A percentile compares a stretch with the other conserved stretches of the same genome.
phyloP scores from a whole-genome alignment of 2,113 vertebrate species.

The Tupaia chinensis region DNA sequence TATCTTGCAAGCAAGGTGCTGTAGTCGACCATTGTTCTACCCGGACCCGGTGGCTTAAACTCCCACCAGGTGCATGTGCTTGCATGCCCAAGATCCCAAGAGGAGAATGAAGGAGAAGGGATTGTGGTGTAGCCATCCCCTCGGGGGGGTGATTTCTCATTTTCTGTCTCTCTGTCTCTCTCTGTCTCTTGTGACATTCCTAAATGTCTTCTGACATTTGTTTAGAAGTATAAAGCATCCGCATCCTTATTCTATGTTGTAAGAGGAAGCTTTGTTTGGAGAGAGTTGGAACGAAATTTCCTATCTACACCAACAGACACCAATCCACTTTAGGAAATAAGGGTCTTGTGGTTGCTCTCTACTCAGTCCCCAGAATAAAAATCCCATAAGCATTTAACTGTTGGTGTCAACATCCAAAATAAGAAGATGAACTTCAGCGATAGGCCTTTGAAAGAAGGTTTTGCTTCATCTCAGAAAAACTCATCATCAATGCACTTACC shows the following conservation, averaged over 20 bases:
- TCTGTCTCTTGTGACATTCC: background rate
- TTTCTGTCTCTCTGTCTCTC: too few species aligned
- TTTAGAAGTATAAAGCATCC: background rate
- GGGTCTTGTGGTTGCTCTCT: background rate
- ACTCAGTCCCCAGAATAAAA: background rate
- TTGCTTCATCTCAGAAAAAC: background rate
- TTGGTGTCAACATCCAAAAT: background rate
- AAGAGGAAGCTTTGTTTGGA: conserved; percentile 51
- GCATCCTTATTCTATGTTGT: background rate
- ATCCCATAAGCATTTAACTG: background rate
- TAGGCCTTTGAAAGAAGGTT: background rate
- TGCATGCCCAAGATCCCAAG: too few species aligned
- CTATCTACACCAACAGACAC: background rate
- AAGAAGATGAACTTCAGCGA: background rate
- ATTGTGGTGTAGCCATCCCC: too few species aligned
- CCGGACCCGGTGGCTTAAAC: too few species aligned
- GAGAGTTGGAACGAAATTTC: conserved; percentile 32
- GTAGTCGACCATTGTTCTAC: too few species aligned
- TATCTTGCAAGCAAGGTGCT: background rate
- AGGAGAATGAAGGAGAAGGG: too few species aligned
- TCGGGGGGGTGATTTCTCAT: too few species aligned
- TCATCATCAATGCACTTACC: background rate
- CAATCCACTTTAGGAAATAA: conserved; percentile 35
- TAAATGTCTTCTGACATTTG: conserved; percentile 12
- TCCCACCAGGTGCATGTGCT: too few species aligned